These are phyloP conservation scores for Pristionchus arcanus DNA, from an alignment of 2,888 invertebrate genomes.

Conservation along the genomic window DNA sequence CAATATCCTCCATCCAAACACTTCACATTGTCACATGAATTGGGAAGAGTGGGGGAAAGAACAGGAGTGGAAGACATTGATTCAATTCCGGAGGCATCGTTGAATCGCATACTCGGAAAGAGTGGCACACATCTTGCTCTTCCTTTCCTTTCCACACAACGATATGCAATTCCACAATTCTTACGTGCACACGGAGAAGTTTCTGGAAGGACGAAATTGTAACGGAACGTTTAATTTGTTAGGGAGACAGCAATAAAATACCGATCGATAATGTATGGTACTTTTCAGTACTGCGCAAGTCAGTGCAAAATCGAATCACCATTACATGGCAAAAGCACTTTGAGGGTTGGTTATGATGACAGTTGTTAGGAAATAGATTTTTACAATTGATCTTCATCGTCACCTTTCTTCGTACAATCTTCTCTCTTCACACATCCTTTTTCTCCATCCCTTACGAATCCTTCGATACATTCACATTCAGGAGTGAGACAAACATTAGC, in stretches of 20 bases:
- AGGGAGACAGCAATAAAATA: no score
- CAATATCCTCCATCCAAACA: constrained; percentile 3
- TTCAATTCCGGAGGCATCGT: not conserved
- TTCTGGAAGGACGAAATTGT: not conserved
- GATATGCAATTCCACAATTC: not conserved
- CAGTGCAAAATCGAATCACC: no score
- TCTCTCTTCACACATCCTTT: constrained; percentile 36
- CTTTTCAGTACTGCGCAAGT: no score
- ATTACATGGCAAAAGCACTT: no score
- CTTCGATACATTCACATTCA: constrained; percentile 14
- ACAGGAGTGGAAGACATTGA: not conserved
- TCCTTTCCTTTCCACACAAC: not conserved
- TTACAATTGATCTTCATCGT: not conserved
- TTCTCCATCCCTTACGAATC: constrained; percentile 31
- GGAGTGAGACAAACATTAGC: constrained; percentile 36
- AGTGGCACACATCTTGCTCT: not conserved
- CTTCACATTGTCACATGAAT: constrained; percentile 23
- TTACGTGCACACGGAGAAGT: not conserved
- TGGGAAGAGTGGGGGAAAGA: not conserved
- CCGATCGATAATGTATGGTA: no score
- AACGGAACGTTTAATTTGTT: no score
- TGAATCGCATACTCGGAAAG: not conserved
- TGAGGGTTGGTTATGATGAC: no score
- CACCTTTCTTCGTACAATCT: constrained; percentile 21
- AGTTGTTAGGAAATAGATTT: not conserved